Conservation (phyloP, 2,888 invertebrate genomes). For the Osmoderma eremita region DNA sequence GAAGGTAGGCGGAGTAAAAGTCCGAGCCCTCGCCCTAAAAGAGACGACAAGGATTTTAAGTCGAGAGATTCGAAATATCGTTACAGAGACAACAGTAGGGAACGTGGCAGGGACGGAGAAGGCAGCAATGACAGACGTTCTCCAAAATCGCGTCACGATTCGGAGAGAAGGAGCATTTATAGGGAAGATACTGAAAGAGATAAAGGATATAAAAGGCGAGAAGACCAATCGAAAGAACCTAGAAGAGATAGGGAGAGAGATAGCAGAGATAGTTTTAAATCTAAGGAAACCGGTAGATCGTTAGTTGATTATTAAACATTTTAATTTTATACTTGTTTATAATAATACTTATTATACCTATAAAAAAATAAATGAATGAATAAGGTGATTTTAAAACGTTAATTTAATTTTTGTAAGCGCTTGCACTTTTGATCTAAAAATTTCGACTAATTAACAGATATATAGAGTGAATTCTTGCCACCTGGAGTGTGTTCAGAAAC, state of each 20-base stretch:
- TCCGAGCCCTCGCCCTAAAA: constrained; percentile 44
- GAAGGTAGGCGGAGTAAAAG: constrained; percentile 50
- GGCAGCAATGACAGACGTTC: constrained; percentile 44
- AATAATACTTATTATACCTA: constrained; percentile 25
- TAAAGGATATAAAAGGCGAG: constrained; percentile 49
- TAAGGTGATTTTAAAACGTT: neutral
- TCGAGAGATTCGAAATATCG: constrained; percentile 46
- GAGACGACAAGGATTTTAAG: constrained; percentile 46
- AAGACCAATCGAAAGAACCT: constrained; percentile 50
- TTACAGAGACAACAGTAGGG: constrained; percentile 49
- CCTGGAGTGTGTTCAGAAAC: too few species aligned
- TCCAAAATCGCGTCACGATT: constrained; percentile 45
- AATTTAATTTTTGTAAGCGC: too few species aligned
- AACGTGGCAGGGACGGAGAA: constrained; percentile 45
- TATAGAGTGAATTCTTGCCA: too few species aligned
- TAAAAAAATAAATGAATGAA: constrained; percentile 1
- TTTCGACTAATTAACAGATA: neutral
- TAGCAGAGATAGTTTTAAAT: constrained; percentile 58
- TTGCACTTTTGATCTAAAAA: too few species aligned
- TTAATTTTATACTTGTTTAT: constrained; percentile 34
- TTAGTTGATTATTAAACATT: constrained; percentile 56
- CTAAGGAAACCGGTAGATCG: constrained; percentile 52
- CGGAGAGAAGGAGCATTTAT: constrained; percentile 46
- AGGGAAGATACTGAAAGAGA: constrained; percentile 53
- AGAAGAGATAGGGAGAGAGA: constrained; percentile 53